Evolutionary conservation across 2,113 vertebrate genomes (phyloP), one percentile per base, ranked within the genome.

Genomic region (Centropristis striata): DNA sequence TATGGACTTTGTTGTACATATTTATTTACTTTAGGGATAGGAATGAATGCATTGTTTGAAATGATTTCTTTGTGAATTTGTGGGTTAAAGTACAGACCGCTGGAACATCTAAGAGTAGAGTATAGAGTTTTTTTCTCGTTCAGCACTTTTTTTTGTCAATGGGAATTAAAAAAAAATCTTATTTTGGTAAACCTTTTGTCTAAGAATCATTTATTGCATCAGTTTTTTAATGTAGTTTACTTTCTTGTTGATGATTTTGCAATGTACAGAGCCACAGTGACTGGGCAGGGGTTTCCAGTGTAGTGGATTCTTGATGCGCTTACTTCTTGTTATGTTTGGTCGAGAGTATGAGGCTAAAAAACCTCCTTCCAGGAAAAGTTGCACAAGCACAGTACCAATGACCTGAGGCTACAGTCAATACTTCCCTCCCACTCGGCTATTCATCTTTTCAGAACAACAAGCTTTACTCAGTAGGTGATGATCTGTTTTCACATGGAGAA

Each of bases 1-100:
- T 88, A 86, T 91, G 73, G 32, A 66, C 37, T 5, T 58, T 57
- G 42, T 66, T 73, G 66, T 89, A 79, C 42, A 79, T 85, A 82
- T 76, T 25, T 81, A 75, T 88, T 83, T 91, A 75, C 87, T 79
- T 78, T 28, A 36, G 50, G 42, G 39, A 11, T 39, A 27, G 5
- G 18, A 60, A 60, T 42, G 25, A 59, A 71, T 60, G 4, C 28
- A 18, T 85, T 14, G 28, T 77, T 55, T 71, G 2, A 63, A 75
- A 79, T 47, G 1, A 50, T 71, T 20, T 59, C n/a, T 61, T 55
- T 57, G 25, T 41, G 12, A 50, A 54, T 36, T 21, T 71, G 20
- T 54, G 4, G 23, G 36, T 27, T 23, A 27, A 25, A 60, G 20
- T 67, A 54, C 51, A 41, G 20, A 39, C 41, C 11, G 9, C 9